Conservation (phyloP, 2,888 invertebrate genomes). For the Elegia similella region DNA sequence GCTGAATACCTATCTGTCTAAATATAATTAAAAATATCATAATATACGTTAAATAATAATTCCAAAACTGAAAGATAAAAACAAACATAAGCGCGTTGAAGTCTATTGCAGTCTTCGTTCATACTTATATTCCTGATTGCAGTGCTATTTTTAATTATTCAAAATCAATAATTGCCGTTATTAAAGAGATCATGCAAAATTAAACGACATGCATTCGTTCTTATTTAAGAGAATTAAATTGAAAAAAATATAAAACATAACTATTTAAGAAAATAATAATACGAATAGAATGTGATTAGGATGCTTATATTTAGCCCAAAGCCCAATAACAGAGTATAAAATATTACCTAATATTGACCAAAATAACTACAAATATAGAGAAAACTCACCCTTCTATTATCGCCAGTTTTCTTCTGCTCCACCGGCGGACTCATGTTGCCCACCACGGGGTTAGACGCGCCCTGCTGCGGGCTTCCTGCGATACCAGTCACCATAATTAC, state of each 20-base stretch:
- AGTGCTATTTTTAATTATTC: not conserved
- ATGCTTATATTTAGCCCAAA: no score
- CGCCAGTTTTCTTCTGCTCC: conserved; percentile 64
- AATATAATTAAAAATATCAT: no score
- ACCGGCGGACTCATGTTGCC: conserved; percentile 52
- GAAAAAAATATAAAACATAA: no score
- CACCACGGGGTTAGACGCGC: conserved; percentile 43
- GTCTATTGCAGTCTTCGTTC: conserved; percentile 38
- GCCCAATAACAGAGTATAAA: no score
- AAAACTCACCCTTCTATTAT: conserved; percentile 69
- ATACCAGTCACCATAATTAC: conserved; percentile 68
- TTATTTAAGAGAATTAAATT: no score
- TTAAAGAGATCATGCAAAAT: no score
- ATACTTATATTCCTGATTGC: no score
- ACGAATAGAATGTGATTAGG: no score
- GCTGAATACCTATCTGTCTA: no score
- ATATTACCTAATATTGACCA: no score
- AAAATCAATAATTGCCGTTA: not conserved
- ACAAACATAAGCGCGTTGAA: conserved; percentile 41
- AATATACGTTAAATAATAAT: not conserved
- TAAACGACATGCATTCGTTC: no score
- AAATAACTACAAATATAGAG: conserved; percentile 8
- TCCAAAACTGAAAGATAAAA: not conserved
- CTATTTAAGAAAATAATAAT: no score
- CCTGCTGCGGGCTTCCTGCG: conserved; percentile 55